phyloP scores from a whole-genome alignment of 2,888 invertebrate genomes.

The Eupithecia vulgata region DNA sequence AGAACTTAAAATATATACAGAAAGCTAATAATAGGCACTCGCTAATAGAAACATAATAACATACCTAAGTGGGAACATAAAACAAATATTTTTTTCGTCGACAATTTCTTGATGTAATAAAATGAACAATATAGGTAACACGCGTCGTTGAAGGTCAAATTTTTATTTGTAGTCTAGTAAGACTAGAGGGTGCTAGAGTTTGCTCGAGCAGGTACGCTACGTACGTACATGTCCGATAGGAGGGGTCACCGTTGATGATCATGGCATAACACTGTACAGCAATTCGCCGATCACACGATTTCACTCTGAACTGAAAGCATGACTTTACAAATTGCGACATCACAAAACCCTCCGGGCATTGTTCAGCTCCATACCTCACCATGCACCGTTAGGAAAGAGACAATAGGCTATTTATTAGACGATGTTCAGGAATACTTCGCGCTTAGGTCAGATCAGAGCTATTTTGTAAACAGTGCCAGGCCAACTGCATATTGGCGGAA shows the following conservation, averaged over 20 bases:
- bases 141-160: not conserved
- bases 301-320: conserved; percentile 25
- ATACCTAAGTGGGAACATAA: too few species aligned
- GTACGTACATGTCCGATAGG: not conserved
- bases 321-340: conserved; percentile 29
- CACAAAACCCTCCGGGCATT: conserved; percentile 27
- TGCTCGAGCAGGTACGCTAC: not conserved
- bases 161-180: not conserved
- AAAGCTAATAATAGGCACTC: too few species aligned
- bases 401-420: conserved; percentile 50
- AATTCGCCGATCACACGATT: conserved; percentile 27
- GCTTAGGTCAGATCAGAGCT: not conserved
- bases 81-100: too few species aligned
- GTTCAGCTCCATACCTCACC: conserved; percentile 17
- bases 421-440: conserved; percentile 26
- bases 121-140: too few species aligned
- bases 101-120: too few species aligned
- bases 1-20: too few species aligned
- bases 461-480: conserved; percentile 1
- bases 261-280: conserved; percentile 3
- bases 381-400: conserved; percentile 35
- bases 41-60: too few species aligned
- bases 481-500: not conserved
- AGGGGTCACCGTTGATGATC: not conserved
- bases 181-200: too few species aligned